Base-by-base conservation (phyloP, 2,797 vertebrate genomes). In the Natrix natrix region DNA sequence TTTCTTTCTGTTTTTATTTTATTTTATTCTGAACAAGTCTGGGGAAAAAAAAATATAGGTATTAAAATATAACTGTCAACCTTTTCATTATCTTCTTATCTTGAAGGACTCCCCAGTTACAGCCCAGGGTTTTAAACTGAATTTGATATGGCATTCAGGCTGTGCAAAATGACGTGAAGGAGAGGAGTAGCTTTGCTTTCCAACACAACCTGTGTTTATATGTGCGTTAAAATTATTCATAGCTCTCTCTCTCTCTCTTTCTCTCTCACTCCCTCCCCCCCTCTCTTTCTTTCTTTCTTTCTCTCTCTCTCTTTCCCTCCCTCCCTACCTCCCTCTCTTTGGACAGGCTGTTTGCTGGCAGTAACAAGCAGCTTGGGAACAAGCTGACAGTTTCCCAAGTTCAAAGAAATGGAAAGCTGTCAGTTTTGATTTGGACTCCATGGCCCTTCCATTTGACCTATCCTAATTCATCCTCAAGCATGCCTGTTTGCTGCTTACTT, bases 361-460 rank as follows among this genome's bases (percentile, higher is more conserved):
- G 17, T 92, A 95, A 93, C 10, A 90, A 95, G 52, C 69, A n/a
- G 0, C 56, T 90, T 83, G 83, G 86, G 54, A 95, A 2, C 0
- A 61, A 93, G 89, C 0, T 87, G 2, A 37, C 16, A 16, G 1
- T 60, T 93, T 92, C 90, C 17, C 48, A 0, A 0, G 66, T 95
- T 93, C 52, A 93, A 89, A 90, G 13, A 24, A 90, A 90, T 8
- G 88, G 92, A 95, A 90, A 8, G 0, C 5, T 94, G 56, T 0
- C 55, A 83, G 1, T 20, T 94, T 95, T 86, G 87, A 92, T 95
- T 95, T 91, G 87, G n/a, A 0, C 14, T 94, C 93, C 87, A 20
- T 4, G 43, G 20, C 59, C 2, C 17, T 88, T 93, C 24, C 0
- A 54, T 87, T 95, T 94, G 60, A 88, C 8, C 7, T 93, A 24